Percentiles rank a stretch among this genome's conserved stretches.
phyloP scores from a whole-genome alignment of 2,888 invertebrate genomes.

The Pandemis cinnamomeana region DNA sequence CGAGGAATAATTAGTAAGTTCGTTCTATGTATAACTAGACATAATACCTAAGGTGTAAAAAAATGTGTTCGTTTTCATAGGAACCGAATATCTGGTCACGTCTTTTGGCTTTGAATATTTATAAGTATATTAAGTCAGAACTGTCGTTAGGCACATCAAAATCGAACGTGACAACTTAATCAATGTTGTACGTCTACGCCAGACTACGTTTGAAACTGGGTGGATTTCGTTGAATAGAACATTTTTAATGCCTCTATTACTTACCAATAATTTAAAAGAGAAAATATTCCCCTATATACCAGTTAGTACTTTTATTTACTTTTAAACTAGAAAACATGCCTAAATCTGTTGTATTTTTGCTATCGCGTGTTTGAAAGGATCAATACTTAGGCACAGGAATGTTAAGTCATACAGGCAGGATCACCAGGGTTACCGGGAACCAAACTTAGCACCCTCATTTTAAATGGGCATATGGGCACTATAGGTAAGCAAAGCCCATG shows the following conservation, averaged over 20 bases:
- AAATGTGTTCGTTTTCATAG: too few relatives aligned
- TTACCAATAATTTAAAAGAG: too few relatives aligned
- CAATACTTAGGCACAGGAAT: constrained; percentile 51
- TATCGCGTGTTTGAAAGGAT: constrained; percentile 50
- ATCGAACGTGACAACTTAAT: constrained; percentile 5
- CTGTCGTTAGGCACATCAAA: neutral
- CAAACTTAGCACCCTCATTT: constrained; percentile 40
- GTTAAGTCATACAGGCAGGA: constrained; percentile 47
- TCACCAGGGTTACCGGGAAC: constrained; percentile 63
- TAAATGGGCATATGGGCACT: too few relatives aligned
- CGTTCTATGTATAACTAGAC: too few relatives aligned
- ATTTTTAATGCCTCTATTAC: too few relatives aligned
- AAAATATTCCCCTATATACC: too few relatives aligned
- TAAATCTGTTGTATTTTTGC: neutral
- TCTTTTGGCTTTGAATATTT: neutral
- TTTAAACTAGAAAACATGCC: neutral
- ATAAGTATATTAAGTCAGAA: neutral
- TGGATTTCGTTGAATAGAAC: neutral
- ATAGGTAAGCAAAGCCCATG: too few relatives aligned
- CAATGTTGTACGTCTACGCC: neutral
- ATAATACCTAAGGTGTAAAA: too few relatives aligned
- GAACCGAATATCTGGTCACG: neutral
- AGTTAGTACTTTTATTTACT: neutral
- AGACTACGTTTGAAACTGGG: neutral
- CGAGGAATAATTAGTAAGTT: too few relatives aligned